These are phyloP conservation scores for Pavo muticus DNA, from an alignment of 2,113 vertebrate species.

Conservation along the genomic window DNA sequence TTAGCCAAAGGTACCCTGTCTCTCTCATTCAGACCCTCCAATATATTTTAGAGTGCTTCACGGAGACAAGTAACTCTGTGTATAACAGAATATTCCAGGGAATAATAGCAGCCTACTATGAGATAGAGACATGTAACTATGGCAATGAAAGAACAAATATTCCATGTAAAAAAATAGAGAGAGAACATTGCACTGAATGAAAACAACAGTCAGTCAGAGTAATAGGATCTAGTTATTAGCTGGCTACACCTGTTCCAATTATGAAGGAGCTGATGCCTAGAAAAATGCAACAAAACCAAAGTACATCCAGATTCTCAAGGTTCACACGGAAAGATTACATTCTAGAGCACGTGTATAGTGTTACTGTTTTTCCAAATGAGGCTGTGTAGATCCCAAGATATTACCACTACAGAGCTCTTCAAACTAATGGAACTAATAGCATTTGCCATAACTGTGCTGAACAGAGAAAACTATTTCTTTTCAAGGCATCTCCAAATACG, in stretches of 20 bases:
- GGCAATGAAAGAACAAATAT: constrained; percentile 21
- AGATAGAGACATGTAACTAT: background rate
- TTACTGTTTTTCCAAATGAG: background rate
- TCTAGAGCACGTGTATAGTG: background rate
- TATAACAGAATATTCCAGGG: background rate
- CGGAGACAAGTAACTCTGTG: background rate
- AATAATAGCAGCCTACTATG: constrained; percentile 28
- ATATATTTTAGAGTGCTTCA: background rate
- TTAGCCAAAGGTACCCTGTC: background rate
- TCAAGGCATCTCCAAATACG: background rate
- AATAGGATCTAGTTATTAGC: background rate
- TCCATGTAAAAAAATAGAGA: background rate
- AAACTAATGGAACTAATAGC: background rate
- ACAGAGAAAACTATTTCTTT: background rate
- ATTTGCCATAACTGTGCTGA: background rate
- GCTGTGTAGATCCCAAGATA: background rate
- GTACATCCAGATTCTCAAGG: background rate
- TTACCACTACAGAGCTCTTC: background rate
- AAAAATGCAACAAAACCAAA: background rate
- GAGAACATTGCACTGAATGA: background rate
- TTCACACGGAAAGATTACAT: background rate
- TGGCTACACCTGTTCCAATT: background rate
- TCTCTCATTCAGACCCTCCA: background rate
- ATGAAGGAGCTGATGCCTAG: background rate
- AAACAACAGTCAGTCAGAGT: background rate